Evolutionary conservation across 2,797 vertebrate genomes (phyloP).

Genomic region (Onychomys arenicola): DNA sequence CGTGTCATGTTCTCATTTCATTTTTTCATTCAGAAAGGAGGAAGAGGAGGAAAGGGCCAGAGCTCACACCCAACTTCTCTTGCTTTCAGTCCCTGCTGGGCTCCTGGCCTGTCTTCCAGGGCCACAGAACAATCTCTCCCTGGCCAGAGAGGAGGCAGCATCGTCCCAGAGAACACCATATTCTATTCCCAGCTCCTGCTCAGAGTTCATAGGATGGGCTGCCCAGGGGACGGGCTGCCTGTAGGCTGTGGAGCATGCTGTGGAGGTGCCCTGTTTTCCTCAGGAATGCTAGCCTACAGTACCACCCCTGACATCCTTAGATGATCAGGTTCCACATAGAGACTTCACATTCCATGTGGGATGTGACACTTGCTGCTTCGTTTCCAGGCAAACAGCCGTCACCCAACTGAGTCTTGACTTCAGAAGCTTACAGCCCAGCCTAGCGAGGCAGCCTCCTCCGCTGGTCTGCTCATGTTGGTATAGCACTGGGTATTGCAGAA

Average conservation of each 20-base stretch:
- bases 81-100: neutral
- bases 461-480: neutral
- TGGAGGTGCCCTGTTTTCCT: no score
- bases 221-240: neutral
- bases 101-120: neutral
- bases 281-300: neutral
- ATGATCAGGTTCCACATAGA: no score
- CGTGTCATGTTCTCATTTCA: neutral
- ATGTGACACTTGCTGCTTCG: neutral
- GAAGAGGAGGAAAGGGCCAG: neutral
- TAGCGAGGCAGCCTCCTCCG: neutral
- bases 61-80: fast-evolving
- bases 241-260: fast-evolving
- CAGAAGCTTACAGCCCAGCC: neutral
- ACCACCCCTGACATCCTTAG: fast-evolving
- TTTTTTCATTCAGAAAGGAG: neutral
- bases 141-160: neutral
- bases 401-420: neutral
- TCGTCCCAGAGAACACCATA: neutral
- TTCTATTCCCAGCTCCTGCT: neutral
- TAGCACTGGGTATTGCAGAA: neutral
- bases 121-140: neutral
- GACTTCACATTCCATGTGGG: no score
- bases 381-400: neutral
- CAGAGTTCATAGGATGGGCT: neutral